phyloP scores from a whole-genome alignment of 2,797 vertebrate species.

The Tragelaphus eurycerus region DNA sequence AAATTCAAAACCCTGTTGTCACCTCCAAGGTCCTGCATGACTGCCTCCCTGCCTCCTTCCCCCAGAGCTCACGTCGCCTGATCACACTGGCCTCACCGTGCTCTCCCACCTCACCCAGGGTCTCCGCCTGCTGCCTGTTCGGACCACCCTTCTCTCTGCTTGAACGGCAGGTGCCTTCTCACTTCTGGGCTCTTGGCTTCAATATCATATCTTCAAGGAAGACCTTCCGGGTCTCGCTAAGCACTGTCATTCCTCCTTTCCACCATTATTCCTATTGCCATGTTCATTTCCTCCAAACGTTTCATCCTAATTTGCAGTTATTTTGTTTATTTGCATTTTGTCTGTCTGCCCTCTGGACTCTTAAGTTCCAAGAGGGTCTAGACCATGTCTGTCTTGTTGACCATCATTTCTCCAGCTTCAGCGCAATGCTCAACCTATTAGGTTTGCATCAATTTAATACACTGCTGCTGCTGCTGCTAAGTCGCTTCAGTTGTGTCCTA shows the following conservation, averaged over 20 bases:
- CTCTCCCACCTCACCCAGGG: not conserved
- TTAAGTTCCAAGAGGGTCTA: not conserved
- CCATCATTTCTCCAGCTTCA: not conserved
- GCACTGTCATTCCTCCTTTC: not conserved
- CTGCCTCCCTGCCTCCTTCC: not conserved
- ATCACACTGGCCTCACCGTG: accelerated
- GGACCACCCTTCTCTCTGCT: not conserved
- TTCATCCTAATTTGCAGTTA: not conserved
- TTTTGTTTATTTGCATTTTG: not conserved
- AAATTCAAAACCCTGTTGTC: not conserved
- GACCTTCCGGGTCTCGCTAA: not conserved
- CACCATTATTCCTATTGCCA: not conserved
- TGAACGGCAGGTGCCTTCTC: not conserved
- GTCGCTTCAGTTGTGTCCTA: no score
- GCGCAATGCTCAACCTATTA: not conserved
- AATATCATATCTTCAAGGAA: not conserved
- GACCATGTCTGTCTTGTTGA: not conserved
- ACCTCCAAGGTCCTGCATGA: not conserved
- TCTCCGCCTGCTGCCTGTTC: accelerated
- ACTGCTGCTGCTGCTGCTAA: no score
- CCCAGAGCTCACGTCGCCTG: not conserved
- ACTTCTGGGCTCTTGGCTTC: not conserved
- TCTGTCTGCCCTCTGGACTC: not conserved
- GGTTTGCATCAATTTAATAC: not conserved
- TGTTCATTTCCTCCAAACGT: not conserved